Conservation (phyloP, 2,888 invertebrate species). For the Drosophila affinis region DNA sequence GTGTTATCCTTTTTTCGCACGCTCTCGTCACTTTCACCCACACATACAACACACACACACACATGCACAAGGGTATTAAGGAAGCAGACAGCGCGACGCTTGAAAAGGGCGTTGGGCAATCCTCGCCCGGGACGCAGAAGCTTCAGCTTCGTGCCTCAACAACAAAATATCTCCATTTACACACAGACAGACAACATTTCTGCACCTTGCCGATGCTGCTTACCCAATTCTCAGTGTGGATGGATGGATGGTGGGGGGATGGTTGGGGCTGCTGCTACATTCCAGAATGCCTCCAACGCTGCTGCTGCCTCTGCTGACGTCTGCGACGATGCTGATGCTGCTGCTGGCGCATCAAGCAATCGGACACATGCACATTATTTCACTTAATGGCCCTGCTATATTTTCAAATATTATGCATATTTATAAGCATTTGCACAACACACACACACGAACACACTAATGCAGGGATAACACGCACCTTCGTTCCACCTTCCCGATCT, state of each 20-base stretch:
- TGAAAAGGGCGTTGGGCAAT: conserved; percentile 69
- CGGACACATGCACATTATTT: conserved; percentile 66
- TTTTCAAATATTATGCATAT: conserved; percentile 59
- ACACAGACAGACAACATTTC: conserved; percentile 40
- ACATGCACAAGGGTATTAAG: conserved; percentile 33
- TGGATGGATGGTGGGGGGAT: not conserved
- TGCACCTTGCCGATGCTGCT: conserved; percentile 20
- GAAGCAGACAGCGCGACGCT: conserved; percentile 71
- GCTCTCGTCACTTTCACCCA: conserved; percentile 69
- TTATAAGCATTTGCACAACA: conserved; percentile 72
- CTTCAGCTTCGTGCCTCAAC: not conserved
- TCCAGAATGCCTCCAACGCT: conserved; percentile 55
- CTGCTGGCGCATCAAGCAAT: conserved; percentile 58
- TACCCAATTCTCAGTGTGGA: conserved; percentile 19
- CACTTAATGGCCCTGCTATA: conserved; percentile 41
- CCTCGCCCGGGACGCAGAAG: conserved; percentile 29
- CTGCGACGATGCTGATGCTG: conserved; percentile 41
- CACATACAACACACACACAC: conserved; percentile 17
- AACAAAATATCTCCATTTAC: not conserved
- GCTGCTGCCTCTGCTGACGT: conserved; percentile 34
- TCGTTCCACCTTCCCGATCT: not conserved
- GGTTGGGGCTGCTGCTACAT: conserved; percentile 31
- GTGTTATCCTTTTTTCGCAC: conserved; percentile 59
- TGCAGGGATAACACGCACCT: conserved; percentile 31
- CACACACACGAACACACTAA: conserved; percentile 34